Conservation (phyloP, 2,113 vertebrate species). For the Ovis canadensis region DNA sequence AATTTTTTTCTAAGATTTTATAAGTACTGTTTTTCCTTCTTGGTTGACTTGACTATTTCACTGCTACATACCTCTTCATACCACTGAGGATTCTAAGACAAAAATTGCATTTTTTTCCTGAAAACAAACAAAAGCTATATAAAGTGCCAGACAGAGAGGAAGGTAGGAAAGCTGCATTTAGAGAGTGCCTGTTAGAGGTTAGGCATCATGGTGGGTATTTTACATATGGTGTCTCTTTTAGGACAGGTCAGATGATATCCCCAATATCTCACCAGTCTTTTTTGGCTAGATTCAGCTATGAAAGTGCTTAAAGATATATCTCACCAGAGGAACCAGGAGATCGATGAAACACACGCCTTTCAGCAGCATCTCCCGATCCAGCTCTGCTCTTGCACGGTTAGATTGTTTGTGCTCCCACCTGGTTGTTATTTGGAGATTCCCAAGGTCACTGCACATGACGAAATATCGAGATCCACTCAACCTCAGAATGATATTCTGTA, state of each 20-base stretch:
- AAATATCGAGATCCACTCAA: conserved; percentile 67
- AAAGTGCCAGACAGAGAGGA: neutral
- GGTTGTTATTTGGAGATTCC: conserved; percentile 4
- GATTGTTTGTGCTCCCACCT: conserved; percentile 6
- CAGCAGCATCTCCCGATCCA: no score
- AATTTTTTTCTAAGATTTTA: neutral
- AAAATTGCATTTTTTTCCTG: neutral
- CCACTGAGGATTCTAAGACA: neutral
- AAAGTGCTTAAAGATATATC: neutral
- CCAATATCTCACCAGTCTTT: neutral
- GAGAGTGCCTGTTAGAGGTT: no score
- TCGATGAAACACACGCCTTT: neutral
- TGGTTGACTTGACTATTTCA: neutral
- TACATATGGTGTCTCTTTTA: neutral
- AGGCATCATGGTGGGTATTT: fast-evolving
- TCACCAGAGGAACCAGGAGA: neutral
- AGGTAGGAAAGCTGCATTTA: neutral
- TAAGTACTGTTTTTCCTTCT: neutral
- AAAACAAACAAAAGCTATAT: neutral
- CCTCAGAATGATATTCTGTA: conserved; percentile 52
- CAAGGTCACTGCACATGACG: conserved; percentile 48
- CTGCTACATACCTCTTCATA: neutral
- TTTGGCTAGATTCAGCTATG: neutral
- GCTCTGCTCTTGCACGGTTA: neutral
- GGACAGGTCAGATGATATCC: neutral